Conservation (phyloP, 2,888 invertebrate species). For the Halictus ligatus region DNA sequence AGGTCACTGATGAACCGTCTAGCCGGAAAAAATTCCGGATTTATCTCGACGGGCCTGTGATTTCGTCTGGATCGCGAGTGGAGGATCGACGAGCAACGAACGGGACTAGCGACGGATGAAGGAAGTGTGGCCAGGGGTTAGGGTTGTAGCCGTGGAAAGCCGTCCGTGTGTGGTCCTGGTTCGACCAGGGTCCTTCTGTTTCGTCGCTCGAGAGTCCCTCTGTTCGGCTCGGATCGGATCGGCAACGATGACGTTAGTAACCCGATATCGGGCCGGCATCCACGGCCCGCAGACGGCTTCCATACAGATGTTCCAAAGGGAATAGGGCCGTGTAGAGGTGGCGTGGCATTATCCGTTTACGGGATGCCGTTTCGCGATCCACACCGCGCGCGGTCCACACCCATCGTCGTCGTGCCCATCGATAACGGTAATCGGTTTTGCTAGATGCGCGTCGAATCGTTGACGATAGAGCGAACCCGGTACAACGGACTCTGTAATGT, state of each 20-base stretch:
- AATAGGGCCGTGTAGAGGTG: conserved; percentile 72
- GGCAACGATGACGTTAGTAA: conserved; percentile 82
- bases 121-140: conserved; percentile 48
- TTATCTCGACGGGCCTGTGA: not conserved
- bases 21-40: no score
- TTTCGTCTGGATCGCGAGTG: not conserved
- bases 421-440: conserved; percentile 69
- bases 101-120: not conserved
- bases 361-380: conserved; percentile 55
- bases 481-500: not conserved
- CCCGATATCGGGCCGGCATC: conserved; percentile 79
- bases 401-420: conserved; percentile 44
- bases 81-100: not conserved
- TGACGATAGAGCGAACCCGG: conserved; percentile 14
- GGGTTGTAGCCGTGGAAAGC: conserved; percentile 59
- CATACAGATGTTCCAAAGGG: conserved; percentile 79
- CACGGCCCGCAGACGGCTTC: conserved; percentile 79
- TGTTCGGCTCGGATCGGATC: conserved; percentile 70
- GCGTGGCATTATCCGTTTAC: conserved; percentile 73
- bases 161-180: conserved; percentile 68
- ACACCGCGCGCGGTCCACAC: conserved; percentile 21
- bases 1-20: no score
- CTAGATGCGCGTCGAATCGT: conserved; percentile 58
- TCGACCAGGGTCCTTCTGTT: conserved; percentile 61
- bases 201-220: conserved; percentile 54